Evolutionary conservation across 1,140 invertebrate genomes (phyloP).

Genomic region (Cydia splendana): DNA sequence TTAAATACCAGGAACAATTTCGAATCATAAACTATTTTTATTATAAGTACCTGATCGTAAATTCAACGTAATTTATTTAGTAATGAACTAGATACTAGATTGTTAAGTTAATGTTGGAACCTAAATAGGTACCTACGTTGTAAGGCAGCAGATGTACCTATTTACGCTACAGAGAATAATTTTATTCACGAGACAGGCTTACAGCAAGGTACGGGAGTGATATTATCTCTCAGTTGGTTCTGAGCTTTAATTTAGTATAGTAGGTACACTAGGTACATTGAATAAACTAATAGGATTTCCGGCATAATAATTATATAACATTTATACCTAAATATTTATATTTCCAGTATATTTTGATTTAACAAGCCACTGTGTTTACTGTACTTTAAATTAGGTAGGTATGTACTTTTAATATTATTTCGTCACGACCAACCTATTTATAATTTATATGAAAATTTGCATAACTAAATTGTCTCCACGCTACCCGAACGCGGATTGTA

Average conservation of each 20-base stretch:
- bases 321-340: too few species aligned
- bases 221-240: conserved; percentile 1
- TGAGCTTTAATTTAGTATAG: not conserved
- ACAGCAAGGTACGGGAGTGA: not conserved
- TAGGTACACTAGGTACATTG: not conserved
- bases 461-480: too few species aligned
- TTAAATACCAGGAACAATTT: too few species aligned
- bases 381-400: not conserved
- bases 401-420: not conserved
- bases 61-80: too few species aligned
- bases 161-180: not conserved
- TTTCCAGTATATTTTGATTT: too few species aligned
- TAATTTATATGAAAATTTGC: not conserved
- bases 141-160: not conserved
- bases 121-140: not conserved
- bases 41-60: too few species aligned
- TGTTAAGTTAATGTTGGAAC: too few species aligned
- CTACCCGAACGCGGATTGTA: too few species aligned
- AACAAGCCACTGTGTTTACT: not conserved
- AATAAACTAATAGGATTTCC: not conserved
- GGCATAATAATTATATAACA: too few species aligned
- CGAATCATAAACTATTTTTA: too few species aligned
- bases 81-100: not conserved
- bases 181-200: conserved; percentile 7
- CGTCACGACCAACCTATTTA: too few species aligned